These are phyloP conservation scores for Hydrocynus forskahlii DNA, from an alignment of 2,797 vertebrate species.

Conservation along the genomic window DNA sequence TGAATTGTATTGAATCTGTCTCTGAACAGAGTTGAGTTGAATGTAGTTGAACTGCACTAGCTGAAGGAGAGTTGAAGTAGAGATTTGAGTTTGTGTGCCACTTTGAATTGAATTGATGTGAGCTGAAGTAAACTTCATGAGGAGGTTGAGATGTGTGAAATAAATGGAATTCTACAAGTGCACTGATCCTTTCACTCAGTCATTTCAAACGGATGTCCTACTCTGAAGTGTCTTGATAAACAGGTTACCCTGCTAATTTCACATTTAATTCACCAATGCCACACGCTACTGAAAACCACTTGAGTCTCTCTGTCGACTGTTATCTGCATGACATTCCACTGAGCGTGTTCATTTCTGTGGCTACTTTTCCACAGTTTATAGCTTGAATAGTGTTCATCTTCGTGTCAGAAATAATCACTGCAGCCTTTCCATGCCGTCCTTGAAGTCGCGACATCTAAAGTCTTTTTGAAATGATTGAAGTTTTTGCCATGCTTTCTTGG, in stretches of 20 bases:
- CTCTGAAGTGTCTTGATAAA: background rate
- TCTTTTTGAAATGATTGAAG: constrained; percentile 70
- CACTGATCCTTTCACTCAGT: too few species aligned
- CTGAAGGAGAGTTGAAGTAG: too few species aligned
- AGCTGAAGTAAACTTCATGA: too few species aligned
- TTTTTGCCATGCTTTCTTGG: constrained; percentile 59
- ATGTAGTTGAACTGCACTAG: too few species aligned
- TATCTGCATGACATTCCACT: background rate
- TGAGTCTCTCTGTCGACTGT: background rate
- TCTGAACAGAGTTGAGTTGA: too few species aligned
- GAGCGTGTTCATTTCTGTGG: background rate
- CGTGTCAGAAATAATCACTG: background rate
- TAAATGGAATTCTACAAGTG: too few species aligned
- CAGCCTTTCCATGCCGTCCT: constrained; percentile 57
- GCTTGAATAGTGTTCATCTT: background rate
- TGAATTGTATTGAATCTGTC: too few species aligned
- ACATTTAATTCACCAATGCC: background rate
- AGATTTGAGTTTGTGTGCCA: too few species aligned
- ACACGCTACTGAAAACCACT: background rate
- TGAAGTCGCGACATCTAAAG: constrained; percentile 70
- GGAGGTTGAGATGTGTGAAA: too few species aligned
- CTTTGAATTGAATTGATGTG: too few species aligned
- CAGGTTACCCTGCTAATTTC: constrained; percentile 2
- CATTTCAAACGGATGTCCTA: background rate
- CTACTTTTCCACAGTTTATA: background rate